phyloP scores from a whole-genome alignment of 2,888 invertebrate species.

The Latheticus oryzae region DNA sequence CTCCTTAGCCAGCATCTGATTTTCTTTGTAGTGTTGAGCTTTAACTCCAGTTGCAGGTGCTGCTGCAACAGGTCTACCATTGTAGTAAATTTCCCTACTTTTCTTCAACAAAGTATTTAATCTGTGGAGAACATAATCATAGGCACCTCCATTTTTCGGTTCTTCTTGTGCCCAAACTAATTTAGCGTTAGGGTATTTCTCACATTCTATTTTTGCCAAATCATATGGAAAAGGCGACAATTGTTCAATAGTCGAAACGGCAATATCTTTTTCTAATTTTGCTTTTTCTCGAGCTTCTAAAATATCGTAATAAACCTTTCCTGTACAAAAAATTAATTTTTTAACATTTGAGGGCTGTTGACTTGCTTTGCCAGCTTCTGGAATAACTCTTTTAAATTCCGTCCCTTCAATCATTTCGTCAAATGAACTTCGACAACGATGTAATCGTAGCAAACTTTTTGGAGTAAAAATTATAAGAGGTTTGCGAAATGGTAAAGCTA shows the following conservation, averaged over 20 bases:
- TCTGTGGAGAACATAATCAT: conserved; percentile 79
- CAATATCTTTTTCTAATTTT: conserved; percentile 78
- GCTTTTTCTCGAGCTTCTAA: conserved; percentile 79
- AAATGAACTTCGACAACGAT: conserved; percentile 92
- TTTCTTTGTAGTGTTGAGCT: conserved; percentile 17
- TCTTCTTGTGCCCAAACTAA: conserved; percentile 91
- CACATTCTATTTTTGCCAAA: conserved; percentile 80
- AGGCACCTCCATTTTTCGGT: conserved; percentile 90
- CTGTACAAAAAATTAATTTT: conserved; percentile 87
- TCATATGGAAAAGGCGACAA: conserved; percentile 94
- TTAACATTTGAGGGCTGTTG: conserved; percentile 75
- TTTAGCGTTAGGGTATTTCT: conserved; percentile 83
- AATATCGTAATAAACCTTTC: conserved; percentile 93
- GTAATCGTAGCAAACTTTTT: conserved; percentile 93
- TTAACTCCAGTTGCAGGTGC: conserved; percentile 24
- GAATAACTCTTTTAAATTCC: conserved; percentile 81
- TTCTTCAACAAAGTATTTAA: conserved; percentile 24
- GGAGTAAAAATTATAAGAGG: conserved; percentile 96
- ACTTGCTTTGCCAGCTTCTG: conserved; percentile 78
- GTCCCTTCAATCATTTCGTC: conserved; percentile 90
- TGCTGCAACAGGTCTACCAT: conserved; percentile 17
- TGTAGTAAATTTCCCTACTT: conserved; percentile 7
- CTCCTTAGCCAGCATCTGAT: conserved; percentile 3
- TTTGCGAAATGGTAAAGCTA: conserved; percentile 95
- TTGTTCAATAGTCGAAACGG: conserved; percentile 88